phyloP scores from a whole-genome alignment of 1,140 invertebrate genomes.

The Drosophila repleta region DNA sequence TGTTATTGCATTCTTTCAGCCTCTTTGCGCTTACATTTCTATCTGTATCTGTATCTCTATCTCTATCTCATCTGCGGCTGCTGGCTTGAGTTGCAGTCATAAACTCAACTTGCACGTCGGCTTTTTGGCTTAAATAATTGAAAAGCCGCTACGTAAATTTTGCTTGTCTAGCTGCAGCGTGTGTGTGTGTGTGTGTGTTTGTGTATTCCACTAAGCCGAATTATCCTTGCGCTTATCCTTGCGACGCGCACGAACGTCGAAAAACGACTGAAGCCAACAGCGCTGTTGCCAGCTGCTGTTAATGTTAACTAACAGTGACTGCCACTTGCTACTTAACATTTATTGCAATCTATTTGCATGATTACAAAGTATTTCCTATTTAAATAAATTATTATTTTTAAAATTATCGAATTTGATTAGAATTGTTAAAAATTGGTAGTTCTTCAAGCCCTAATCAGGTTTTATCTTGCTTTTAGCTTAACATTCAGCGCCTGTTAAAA shows the following conservation, averaged over 20 bases:
- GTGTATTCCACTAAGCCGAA: too few relatives aligned
- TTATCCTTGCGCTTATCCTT: constrained; percentile 65
- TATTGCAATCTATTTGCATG: neutral
- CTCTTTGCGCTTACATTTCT: constrained; percentile 16
- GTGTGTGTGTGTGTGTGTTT: constrained; percentile 1
- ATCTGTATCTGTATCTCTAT: constrained; percentile 29
- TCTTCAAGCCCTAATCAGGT: neutral
- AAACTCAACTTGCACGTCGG: constrained; percentile 57
- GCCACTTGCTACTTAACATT: neutral
- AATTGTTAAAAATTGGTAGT: neutral
- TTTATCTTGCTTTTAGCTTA: constrained; percentile 8
- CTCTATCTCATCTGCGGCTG: constrained; percentile 26
- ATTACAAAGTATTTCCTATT: neutral
- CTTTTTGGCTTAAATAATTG: constrained; percentile 66
- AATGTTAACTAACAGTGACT: constrained; percentile 35
- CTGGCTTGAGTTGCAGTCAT: constrained; percentile 47
- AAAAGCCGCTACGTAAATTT: constrained; percentile 46
- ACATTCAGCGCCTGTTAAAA: constrained; percentile 19
- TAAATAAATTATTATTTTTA: neutral
- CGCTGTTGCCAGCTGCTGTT: neutral
- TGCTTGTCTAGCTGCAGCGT: constrained; percentile 5
- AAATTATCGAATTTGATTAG: neutral
- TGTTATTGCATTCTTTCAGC: constrained; percentile 53
- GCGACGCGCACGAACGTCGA: constrained; percentile 37
- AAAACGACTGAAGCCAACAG: constrained; percentile 48